Conservation (phyloP, 92 coral and sea anemone genomes). For the Zoanthus gigantus region DNA sequence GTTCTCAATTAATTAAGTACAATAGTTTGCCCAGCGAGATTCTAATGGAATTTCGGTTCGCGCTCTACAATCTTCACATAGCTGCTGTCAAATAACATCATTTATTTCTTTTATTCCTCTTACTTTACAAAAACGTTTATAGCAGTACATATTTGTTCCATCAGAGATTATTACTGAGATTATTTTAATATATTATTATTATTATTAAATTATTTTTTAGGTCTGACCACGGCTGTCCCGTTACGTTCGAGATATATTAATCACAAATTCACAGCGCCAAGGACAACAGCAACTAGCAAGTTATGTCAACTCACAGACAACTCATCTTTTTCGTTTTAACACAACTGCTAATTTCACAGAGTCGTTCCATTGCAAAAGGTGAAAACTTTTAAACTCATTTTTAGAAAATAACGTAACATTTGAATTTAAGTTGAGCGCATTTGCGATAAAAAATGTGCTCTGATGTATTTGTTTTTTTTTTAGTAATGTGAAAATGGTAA, state of each 20-base stretch:
- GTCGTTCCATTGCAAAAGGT: constrained; percentile 16
- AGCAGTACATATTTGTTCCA: background rate
- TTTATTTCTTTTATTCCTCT: background rate
- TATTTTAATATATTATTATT: background rate
- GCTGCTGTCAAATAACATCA: background rate
- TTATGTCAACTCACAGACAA: constrained; percentile 15
- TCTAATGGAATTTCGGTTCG: background rate
- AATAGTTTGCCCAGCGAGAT: background rate
- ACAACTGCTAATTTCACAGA: constrained; percentile 20
- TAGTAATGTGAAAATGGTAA: background rate
- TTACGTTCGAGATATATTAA: constrained; percentile 7
- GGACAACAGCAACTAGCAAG: constrained; percentile 94
- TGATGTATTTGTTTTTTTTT: too few species aligned
- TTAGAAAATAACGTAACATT: background rate
- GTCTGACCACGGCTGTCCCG: background rate
- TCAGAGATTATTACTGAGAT: background rate
- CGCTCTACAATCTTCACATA: background rate
- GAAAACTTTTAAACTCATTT: background rate
- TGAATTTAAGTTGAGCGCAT: background rate
- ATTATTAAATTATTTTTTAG: background rate
- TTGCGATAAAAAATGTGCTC: too few species aligned
- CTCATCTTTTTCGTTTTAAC: background rate
- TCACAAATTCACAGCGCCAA: background rate
- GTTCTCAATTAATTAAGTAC: background rate
- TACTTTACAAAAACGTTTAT: too few species aligned